Conservation (phyloP, 2,888 invertebrate species). For the Chymomyza procnemis region DNA sequence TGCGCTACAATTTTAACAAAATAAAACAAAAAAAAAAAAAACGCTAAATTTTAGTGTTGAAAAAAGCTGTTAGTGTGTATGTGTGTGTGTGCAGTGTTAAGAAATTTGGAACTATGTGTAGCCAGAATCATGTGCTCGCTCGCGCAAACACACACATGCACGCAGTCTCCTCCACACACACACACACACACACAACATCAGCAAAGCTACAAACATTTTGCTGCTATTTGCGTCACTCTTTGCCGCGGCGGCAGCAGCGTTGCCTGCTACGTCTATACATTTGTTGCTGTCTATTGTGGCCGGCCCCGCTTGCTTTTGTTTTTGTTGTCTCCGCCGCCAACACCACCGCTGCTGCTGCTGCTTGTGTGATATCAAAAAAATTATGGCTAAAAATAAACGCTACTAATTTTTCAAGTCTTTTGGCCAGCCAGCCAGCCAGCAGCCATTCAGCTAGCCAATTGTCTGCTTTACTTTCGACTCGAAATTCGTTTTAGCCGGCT, state of each 20-base stretch:
- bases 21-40: conserved; percentile 6
- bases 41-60: conserved; percentile 18
- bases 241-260: conserved; percentile 23
- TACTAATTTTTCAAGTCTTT: conserved; percentile 43
- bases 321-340: conserved; percentile 33
- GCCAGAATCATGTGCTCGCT: conserved; percentile 59
- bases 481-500: conserved; percentile 22
- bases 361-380: conserved; percentile 71
- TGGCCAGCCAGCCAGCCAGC: neutral
- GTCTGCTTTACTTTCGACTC: conserved; percentile 27
- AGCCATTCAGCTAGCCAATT: neutral
- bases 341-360: conserved; percentile 42
- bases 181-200: conserved; percentile 5
- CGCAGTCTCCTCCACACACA: no score
- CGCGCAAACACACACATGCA: conserved; percentile 1
- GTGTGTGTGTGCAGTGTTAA: conserved; percentile 18
- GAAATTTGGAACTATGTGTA: conserved; percentile 64
- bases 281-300: conserved; percentile 37
- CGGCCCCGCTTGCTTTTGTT: conserved; percentile 37
- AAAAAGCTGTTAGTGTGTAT: conserved; percentile 31
- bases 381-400: conserved; percentile 64
- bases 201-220: conserved; percentile 34
- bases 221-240: conserved; percentile 66
- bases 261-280: conserved; percentile 4
- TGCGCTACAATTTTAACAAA: conserved; percentile 57